Evolutionary conservation across 2,888 invertebrate species (phyloP).

Genomic region (Acrobasis suavella): DNA sequence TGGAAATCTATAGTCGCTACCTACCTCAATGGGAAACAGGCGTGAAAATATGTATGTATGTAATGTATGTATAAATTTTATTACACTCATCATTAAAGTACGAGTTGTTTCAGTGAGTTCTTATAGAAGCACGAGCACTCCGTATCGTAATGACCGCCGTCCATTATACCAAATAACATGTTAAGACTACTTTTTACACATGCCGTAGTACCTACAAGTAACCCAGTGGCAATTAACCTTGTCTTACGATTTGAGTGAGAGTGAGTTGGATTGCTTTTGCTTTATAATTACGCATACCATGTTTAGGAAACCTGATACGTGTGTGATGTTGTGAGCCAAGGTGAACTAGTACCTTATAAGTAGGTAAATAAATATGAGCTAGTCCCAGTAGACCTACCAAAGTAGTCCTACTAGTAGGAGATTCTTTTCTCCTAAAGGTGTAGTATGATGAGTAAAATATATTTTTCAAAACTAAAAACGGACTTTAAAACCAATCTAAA

Average conservation of each 20-base stretch:
- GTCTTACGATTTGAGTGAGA: slow-evolving; percentile 22
- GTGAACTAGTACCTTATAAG: background rate
- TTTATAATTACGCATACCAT: slow-evolving; percentile 14
- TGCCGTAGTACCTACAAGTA: slow-evolving; percentile 12
- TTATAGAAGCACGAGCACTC: background rate
- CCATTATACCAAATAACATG: slow-evolving; percentile 10
- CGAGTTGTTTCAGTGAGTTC: background rate
- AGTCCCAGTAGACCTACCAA: too few relatives aligned
- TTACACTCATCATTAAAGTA: too few relatives aligned
- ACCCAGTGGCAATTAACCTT: slow-evolving; percentile 23
- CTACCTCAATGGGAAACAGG: too few relatives aligned
- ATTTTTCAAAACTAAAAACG: too few relatives aligned
- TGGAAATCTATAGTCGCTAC: too few relatives aligned
- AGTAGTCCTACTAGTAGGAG: too few relatives aligned
- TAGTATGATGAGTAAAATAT: too few relatives aligned
- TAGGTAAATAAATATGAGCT: too few relatives aligned
- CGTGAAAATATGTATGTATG: too few relatives aligned
- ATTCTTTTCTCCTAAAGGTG: too few relatives aligned
- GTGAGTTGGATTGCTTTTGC: slow-evolving; percentile 20
- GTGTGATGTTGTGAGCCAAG: slow-evolving; percentile 1
- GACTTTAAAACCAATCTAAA: too few relatives aligned
- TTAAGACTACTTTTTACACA: slow-evolving; percentile 11
- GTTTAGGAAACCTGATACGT: background rate
- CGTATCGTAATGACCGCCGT: background rate
- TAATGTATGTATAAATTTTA: too few relatives aligned